These are phyloP conservation scores for Simalia tracyae DNA, from an alignment of 2,797 vertebrate genomes.

Conservation along the genomic window DNA sequence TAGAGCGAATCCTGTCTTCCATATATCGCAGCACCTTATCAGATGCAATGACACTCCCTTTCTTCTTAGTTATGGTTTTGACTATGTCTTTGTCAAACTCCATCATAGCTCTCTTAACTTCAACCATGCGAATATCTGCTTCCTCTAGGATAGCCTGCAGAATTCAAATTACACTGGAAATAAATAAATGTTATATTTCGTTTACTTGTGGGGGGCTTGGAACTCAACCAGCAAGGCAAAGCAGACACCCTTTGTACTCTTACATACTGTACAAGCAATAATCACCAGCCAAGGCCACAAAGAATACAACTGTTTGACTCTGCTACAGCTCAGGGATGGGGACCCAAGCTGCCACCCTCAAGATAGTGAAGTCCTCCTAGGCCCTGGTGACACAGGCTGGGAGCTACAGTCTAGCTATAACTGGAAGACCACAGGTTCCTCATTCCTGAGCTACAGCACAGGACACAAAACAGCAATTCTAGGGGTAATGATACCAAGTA, in stretches of 20 bases:
- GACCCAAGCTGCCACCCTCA: background rate
- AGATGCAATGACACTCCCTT: slow-evolving; percentile 64
- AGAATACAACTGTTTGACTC: no score
- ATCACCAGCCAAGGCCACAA: background rate
- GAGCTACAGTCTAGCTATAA: background rate
- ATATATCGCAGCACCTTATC: slow-evolving; percentile 77
- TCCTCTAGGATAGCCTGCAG: slow-evolving; percentile 76
- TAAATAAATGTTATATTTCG: background rate
- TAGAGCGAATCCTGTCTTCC: slow-evolving; percentile 71
- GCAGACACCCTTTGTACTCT: background rate
- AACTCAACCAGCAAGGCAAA: background rate
- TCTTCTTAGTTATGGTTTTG: slow-evolving; percentile 67
- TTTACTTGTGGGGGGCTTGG: background rate
- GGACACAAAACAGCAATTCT: background rate
- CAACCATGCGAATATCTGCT: slow-evolving; percentile 70
- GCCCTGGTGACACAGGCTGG: background rate
- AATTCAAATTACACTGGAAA: background rate
- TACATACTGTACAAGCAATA: background rate
- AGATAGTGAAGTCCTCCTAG: background rate
- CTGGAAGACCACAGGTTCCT: no score
- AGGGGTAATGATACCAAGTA: slow-evolving; percentile 66
- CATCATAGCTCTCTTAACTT: slow-evolving; percentile 68
- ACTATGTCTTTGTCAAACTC: slow-evolving; percentile 77
- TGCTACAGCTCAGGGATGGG: background rate
- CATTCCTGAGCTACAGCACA: no score